Evolutionary conservation across 2,888 invertebrate genomes (phyloP), one percentile per base, ranked within the genome.

Genomic region (Mesopsocus fuscifrons): DNA sequence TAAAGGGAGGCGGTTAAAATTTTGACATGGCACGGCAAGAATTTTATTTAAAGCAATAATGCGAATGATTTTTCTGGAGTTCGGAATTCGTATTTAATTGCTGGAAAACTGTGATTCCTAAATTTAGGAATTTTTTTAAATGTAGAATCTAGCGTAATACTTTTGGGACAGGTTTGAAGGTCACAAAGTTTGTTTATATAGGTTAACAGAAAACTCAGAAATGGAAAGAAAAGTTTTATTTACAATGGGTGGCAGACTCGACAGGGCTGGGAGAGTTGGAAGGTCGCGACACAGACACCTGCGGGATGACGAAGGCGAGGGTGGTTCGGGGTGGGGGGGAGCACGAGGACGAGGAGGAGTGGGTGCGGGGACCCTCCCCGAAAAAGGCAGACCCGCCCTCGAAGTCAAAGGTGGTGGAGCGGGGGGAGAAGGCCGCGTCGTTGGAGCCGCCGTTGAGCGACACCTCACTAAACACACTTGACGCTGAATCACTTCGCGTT

Each of bases 241-340:
- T 6, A 11, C 8, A 26, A 9, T 6, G 6, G 26, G 11, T 26
- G 11, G 6, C 26, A 26, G 26, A 11, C 11, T 26, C 26, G 26
- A 9, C 17, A 20, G 38, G 38, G 11, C 38, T 38, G 17, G 38
- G 38, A 20, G 38, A 38, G 17, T 38, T 38, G 21, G 38, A 38
- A 16, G 38, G 38, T 17, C 13, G 17, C 3, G 20, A 18, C n/a
- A 38, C 38, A 18, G 38, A 38, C 4, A 38, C 38, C 13, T 18
- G 15, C 16, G 38, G 38, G 18, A 38, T 20, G 4, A 20, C 3
- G 21, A 16, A 17, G 13, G 20, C 17, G n/a, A 16, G 17, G 18
- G 5, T 15, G 17, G 17, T 18, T 13, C 20, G n/a, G 5, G 8
- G 11, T 17, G 38, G 6, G 18, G n/a, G 5, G 21, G 38, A 38